A percentile compares a stretch with the other conserved stretches of the same genome.
Conservation (phyloP, 2,113 vertebrate species). For the Menidia beryllina region DNA sequence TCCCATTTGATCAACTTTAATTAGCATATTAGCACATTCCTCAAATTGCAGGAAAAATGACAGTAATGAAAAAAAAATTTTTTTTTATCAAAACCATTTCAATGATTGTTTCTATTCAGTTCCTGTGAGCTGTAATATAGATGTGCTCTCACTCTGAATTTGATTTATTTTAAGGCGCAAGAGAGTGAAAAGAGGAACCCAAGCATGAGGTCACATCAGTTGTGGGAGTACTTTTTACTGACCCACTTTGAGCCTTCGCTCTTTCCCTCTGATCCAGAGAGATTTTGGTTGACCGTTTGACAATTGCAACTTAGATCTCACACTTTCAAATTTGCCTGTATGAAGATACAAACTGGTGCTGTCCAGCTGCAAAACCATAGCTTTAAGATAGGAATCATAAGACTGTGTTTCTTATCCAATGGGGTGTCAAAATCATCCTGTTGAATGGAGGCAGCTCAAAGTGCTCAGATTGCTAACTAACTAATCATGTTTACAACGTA, state of each 20-base stretch:
- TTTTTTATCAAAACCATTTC: too few relatives aligned
- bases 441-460: too few relatives aligned
- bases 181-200: not conserved
- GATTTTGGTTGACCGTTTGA: not conserved
- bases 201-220: conserved; percentile 18
- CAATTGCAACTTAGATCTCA: conserved; percentile 4
- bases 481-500: not conserved
- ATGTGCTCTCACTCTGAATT: not conserved
- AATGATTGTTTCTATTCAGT: not conserved
- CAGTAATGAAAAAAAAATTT: too few relatives aligned
- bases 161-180: not conserved
- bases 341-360: not conserved
- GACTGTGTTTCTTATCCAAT: not conserved
- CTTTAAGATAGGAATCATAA: not conserved
- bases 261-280: too few relatives aligned
- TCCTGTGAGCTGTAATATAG: not conserved
- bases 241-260: conserved; percentile 40
- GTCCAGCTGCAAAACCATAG: not conserved
- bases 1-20: too few relatives aligned
- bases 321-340: conserved; percentile 15
- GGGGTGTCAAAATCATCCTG: not conserved
- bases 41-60: too few relatives aligned
- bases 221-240: conserved; percentile 15
- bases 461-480: not conserved
- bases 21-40: too few relatives aligned